These are phyloP conservation scores for Aphaenogaster ashmeadi DNA, from an alignment of 1,140 invertebrate species.

Conservation along the genomic window DNA sequence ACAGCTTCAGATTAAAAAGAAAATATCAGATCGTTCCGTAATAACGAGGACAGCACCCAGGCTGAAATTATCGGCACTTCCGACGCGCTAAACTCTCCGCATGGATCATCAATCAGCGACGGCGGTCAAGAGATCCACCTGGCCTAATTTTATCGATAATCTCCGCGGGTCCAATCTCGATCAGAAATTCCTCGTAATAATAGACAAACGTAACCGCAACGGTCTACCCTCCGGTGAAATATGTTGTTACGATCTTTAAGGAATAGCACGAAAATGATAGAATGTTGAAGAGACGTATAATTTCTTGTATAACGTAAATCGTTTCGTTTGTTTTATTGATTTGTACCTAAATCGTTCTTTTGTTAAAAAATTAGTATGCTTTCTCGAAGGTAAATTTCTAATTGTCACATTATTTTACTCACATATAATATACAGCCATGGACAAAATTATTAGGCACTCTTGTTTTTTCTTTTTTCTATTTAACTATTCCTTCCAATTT, in stretches of 20 bases:
- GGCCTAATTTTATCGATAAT: slow-evolving; percentile 76
- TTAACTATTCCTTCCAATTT: too few relatives aligned
- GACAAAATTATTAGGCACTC: too few relatives aligned
- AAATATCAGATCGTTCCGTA: slow-evolving; percentile 69
- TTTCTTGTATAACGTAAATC: slow-evolving; percentile 5
- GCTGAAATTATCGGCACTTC: slow-evolving; percentile 79
- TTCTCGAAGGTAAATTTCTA: slow-evolving; percentile 1
- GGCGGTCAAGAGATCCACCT: slow-evolving; percentile 70
- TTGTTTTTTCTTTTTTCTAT: too few relatives aligned
- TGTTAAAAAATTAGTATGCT: slow-evolving; percentile 16
- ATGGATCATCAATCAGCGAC: slow-evolving; percentile 72
- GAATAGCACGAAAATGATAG: not conserved
- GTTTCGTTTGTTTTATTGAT: not conserved
- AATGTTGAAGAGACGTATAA: not conserved
- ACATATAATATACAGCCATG: not conserved
- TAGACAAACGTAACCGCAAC: slow-evolving; percentile 66
- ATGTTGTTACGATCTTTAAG: not conserved
- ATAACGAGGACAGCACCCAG: slow-evolving; percentile 70
- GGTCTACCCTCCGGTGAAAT: slow-evolving; percentile 27
- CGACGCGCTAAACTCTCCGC: slow-evolving; percentile 75
- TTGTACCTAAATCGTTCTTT: not conserved
- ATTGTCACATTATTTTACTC: not conserved
- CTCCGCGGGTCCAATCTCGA: slow-evolving; percentile 62
- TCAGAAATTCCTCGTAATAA: slow-evolving; percentile 76
- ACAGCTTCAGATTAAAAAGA: slow-evolving; percentile 19